Conservation (phyloP, 2,113 vertebrate species). For the Oenanthe melanoleuca region DNA sequence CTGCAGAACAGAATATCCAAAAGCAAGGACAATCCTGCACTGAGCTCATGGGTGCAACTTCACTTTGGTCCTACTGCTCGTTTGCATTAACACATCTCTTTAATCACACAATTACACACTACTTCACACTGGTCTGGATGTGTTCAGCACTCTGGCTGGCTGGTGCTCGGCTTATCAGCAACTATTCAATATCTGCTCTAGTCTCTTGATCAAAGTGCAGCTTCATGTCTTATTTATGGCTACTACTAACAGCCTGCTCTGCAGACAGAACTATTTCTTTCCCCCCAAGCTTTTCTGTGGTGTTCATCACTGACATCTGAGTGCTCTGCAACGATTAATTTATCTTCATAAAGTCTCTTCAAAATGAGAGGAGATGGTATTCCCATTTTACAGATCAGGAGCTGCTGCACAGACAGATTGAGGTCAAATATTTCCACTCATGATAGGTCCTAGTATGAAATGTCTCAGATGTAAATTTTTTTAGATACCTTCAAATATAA, state of each 20-base stretch:
- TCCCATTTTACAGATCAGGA: conserved; percentile 55
- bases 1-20: neutral
- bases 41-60: neutral
- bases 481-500: neutral
- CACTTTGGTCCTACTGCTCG: neutral
- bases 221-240: conserved; percentile 63
- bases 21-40: neutral
- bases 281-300: conserved; percentile 39
- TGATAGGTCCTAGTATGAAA: conserved; percentile 28
- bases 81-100: neutral
- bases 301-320: conserved; percentile 63
- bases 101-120: neutral
- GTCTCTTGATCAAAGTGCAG: conserved; percentile 42
- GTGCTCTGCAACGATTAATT: conserved; percentile 57
- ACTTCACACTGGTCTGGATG: neutral
- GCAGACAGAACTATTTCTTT: conserved; percentile 49
- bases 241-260: conserved; percentile 56
- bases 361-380: conserved; percentile 53
- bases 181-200: conserved; percentile 31
- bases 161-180: conserved; percentile 6
- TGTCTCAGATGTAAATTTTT: conserved; percentile 30
- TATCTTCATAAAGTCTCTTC: conserved; percentile 58
- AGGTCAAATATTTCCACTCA: conserved; percentile 52
- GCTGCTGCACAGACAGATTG: conserved; percentile 57
- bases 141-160: neutral